Evolutionary conservation across 2,888 invertebrate genomes (phyloP).

Genomic region (Hirtodrosophila alboralis): DNA sequence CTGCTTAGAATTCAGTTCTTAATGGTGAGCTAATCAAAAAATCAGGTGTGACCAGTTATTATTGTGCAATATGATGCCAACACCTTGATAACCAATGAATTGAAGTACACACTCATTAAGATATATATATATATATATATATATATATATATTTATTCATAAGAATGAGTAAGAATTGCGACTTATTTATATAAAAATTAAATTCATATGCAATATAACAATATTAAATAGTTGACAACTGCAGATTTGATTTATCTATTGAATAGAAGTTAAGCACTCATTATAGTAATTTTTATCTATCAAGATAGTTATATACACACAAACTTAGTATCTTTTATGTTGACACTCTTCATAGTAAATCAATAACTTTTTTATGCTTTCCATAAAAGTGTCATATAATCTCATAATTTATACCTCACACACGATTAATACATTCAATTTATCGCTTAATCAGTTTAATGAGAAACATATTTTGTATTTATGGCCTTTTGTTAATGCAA

Average conservation of each 20-base stretch:
- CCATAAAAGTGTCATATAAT: conserved; percentile 65
- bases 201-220: background rate
- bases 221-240: background rate
- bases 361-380: conserved; percentile 56
- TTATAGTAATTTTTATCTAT: too few species aligned
- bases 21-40: conserved; percentile 35
- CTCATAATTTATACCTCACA: conserved; percentile 45
- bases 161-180: background rate
- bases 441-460: conserved; percentile 67
- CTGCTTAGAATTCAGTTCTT: conserved; percentile 12
- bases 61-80: conserved; percentile 29
- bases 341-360: conserved; percentile 22
- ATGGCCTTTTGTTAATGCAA: conserved; percentile 42
- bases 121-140: background rate
- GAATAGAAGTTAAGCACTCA: background rate
- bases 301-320: too few species aligned
- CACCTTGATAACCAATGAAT: conserved; percentile 14
- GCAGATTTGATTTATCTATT: conserved; percentile 1
- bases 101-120: conserved; percentile 1
- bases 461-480: conserved; percentile 46
- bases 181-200: background rate
- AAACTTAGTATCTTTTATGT: background rate
- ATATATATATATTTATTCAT: conserved; percentile 5
- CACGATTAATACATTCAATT: conserved; percentile 52
- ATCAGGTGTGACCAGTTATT: conserved; percentile 18